These are phyloP conservation scores for Cyclophora punctaria DNA, from an alignment of 2,888 invertebrate species.

Conservation along the genomic window DNA sequence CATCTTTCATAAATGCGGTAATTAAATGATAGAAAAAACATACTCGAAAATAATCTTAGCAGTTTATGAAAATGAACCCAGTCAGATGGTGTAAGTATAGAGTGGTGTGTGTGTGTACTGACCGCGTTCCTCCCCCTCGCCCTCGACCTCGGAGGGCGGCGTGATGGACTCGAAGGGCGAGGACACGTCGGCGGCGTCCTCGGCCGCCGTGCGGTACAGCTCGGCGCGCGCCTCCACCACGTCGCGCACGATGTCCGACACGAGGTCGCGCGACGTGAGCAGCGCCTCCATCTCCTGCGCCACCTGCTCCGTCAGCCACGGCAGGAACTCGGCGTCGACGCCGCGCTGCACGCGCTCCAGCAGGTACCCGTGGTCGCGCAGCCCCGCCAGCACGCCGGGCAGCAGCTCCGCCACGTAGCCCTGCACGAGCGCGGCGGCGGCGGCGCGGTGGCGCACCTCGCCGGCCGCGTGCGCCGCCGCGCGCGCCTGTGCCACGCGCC, in stretches of 20 bases:
- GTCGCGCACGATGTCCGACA: conserved; percentile 86
- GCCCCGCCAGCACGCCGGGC: conserved; percentile 87
- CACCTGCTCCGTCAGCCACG: conserved; percentile 90
- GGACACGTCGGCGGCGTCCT: conserved; percentile 30
- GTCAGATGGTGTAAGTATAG: no score
- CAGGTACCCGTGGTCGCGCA: conserved; percentile 83
- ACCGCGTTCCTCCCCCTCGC: conserved; percentile 34
- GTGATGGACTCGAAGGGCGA: conserved; percentile 32
- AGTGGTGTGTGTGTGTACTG: conserved; percentile 7
- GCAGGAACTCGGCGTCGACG: conserved; percentile 87
- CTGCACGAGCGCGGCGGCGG: conserved; percentile 87
- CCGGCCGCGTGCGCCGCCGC: conserved; percentile 77
- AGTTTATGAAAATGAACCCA: no score
- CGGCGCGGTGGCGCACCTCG: conserved; percentile 87
- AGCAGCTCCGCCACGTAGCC: conserved; percentile 91
- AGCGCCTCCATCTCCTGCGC: conserved; percentile 86
- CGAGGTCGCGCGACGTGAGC: conserved; percentile 85
- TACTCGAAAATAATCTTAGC: no score
- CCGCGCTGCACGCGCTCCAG: conserved; percentile 77
- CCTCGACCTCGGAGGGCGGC: conserved; percentile 29
- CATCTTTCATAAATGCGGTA: no score
- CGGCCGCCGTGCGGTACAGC: conserved; percentile 68
- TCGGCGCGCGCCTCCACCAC: conserved; percentile 84
- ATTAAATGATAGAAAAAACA: no score
- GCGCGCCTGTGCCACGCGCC: conserved; percentile 82